Conservation (phyloP, 2,888 invertebrate species). For the Limnephilus auricula region DNA sequence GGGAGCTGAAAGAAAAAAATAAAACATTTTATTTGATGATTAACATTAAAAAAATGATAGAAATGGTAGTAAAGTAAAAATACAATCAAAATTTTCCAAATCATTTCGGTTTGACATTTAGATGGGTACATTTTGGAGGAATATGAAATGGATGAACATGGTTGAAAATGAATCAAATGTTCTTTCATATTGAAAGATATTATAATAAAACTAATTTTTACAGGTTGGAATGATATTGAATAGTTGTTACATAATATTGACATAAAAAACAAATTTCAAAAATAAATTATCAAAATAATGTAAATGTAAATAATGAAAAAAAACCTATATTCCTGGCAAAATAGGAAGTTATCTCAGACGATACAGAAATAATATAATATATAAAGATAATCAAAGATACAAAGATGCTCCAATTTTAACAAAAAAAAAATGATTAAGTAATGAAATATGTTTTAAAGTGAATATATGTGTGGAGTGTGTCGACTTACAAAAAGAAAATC, state of each 20-base stretch:
- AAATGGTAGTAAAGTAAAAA: background rate
- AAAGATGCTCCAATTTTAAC: too few species aligned
- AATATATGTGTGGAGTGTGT: too few species aligned
- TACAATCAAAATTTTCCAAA: background rate
- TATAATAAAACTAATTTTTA: background rate
- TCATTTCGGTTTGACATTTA: background rate
- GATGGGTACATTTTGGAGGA: background rate
- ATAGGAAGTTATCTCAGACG: too few species aligned
- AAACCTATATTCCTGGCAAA: too few species aligned
- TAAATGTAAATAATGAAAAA: too few species aligned
- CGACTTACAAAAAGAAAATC: too few species aligned
- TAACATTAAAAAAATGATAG: background rate
- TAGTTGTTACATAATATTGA: too few species aligned
- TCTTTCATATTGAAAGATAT: background rate
- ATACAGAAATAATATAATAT: background rate
- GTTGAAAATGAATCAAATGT: background rate
- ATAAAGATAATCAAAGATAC: too few species aligned
- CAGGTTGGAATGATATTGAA: background rate
- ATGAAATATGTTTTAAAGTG: too few species aligned
- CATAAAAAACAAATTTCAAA: too few species aligned
- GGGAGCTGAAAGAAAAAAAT: constrained; percentile 61
- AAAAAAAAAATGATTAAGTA: too few species aligned
- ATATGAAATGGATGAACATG: background rate
- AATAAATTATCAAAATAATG: too few species aligned
- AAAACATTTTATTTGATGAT: constrained; percentile 23